phyloP scores from a whole-genome alignment of 2,888 invertebrate genomes.

The Tridacna gigas region DNA sequence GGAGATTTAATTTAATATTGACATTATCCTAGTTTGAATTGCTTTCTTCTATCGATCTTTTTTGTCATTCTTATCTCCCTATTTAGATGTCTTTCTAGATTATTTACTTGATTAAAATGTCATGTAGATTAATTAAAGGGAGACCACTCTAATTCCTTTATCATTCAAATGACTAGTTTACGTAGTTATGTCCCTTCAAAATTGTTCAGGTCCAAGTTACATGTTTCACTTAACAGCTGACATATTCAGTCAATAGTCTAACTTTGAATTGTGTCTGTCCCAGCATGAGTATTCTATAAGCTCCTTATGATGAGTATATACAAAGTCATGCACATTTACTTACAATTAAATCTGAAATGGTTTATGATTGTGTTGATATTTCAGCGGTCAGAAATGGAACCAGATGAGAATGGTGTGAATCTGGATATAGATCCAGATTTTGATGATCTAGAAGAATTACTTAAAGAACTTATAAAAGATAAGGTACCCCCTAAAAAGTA shows the following conservation, averaged over 20 bases:
- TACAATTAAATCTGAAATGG: not conserved
- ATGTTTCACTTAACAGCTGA: too few relatives aligned
- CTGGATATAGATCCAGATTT: slow-evolving; percentile 59
- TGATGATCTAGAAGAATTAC: slow-evolving; percentile 63
- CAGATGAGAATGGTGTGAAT: slow-evolving; percentile 58
- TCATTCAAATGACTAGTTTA: not conserved
- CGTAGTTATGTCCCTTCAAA: slow-evolving; percentile 11
- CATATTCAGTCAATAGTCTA: too few relatives aligned
- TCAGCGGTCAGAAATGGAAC: slow-evolving; percentile 50
- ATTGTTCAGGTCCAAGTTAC: too few relatives aligned
- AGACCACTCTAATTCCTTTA: slow-evolving; percentile 1
- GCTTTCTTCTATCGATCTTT: slow-evolving; percentile 10
- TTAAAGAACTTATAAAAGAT: slow-evolving; percentile 65
- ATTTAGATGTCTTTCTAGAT: not conserved
- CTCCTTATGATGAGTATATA: too few relatives aligned
- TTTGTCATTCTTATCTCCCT: not conserved
- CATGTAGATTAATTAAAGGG: slow-evolving; percentile 12
- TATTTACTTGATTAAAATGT: not conserved
- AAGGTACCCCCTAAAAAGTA: slow-evolving; percentile 50
- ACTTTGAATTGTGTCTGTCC: too few relatives aligned
- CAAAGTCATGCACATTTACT: not conserved
- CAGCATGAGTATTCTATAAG: too few relatives aligned
- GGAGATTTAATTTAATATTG: slow-evolving; percentile 11
- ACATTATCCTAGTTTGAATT: slow-evolving; percentile 21
- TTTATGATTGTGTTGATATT: slow-evolving; percentile 51